Evolutionary conservation across 2,888 invertebrate genomes (phyloP).

Genomic region (Masnerella sp.): DNA sequence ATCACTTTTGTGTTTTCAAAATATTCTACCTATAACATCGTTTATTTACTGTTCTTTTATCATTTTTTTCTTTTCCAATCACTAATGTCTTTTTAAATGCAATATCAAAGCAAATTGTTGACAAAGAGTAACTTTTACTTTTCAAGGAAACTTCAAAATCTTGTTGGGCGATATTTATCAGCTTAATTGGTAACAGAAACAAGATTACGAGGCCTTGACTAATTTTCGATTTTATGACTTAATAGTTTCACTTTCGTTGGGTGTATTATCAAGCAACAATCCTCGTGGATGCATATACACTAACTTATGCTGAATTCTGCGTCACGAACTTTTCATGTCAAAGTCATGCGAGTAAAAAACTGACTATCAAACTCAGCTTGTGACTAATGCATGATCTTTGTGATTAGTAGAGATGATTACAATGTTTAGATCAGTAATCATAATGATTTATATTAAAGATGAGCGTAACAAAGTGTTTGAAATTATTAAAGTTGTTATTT

Average conservation of each 20-base stretch:
- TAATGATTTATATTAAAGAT: no score
- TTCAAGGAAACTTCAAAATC: slow-evolving; percentile 25
- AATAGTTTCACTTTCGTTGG: slow-evolving; percentile 15
- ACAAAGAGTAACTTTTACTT: slow-evolving; percentile 17
- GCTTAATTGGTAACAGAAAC: neutral
- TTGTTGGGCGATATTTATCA: neutral
- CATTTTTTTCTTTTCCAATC: no score
- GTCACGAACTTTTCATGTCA: slow-evolving; percentile 7
- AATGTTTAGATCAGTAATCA: neutral
- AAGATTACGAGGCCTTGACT: slow-evolving; percentile 15
- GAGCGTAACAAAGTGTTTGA: no score
- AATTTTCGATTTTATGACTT: slow-evolving; percentile 10
- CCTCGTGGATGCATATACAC: no score
- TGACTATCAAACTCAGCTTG: neutral
- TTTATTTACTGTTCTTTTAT: no score
- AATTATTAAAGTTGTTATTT: no score
- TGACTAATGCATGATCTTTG: neutral
- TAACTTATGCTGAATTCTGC: slow-evolving; percentile 5
- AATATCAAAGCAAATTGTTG: no score
- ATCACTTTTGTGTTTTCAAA: no score
- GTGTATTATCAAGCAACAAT: no score
- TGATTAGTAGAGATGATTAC: neutral
- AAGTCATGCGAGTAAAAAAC: slow-evolving; percentile 19
- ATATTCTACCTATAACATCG: no score
- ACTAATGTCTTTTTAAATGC: no score